Percentiles rank a stretch among this genome's conserved stretches.
These are phyloP conservation scores for Lophura nycthemera DNA, from an alignment of 2,113 vertebrate species.

Conservation along the genomic window DNA sequence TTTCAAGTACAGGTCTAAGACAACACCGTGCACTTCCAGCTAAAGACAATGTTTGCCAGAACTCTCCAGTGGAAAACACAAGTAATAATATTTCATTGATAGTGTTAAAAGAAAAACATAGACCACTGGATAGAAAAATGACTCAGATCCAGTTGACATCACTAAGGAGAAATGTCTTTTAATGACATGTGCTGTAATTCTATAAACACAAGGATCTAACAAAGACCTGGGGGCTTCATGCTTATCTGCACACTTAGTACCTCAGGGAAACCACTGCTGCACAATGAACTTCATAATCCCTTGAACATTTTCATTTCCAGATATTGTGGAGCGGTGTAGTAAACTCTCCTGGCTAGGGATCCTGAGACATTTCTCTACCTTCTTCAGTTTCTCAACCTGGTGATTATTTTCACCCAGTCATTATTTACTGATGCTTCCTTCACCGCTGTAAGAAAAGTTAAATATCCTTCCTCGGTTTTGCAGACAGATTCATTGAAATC, in stretches of 20 bases:
- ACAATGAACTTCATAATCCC: slow-evolving; percentile 6
- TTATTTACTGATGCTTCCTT: neutral
- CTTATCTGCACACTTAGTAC: neutral
- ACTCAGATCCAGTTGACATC: neutral
- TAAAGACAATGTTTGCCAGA: neutral
- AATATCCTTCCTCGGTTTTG: neutral
- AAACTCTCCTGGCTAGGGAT: neutral
- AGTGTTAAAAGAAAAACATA: neutral
- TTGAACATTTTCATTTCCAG: neutral
- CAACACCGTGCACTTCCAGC: neutral
- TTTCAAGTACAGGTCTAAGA: neutral
- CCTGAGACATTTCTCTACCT: neutral
- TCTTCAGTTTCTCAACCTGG: neutral
- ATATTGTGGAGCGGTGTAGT: neutral
- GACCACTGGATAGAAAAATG: neutral
- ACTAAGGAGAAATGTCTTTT: neutral
- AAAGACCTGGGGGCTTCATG: neutral
- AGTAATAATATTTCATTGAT: neutral
- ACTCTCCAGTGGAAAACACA: neutral
- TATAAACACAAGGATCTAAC: neutral
- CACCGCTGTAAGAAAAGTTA: neutral
- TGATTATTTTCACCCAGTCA: neutral
- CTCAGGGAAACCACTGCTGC: slow-evolving; percentile 19
- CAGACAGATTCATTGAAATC: neutral
- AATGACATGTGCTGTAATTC: neutral